Evolutionary conservation across 1,140 invertebrate species (phyloP), one percentile per base, ranked within the genome.

Genomic region (Drosophila tristis): DNA sequence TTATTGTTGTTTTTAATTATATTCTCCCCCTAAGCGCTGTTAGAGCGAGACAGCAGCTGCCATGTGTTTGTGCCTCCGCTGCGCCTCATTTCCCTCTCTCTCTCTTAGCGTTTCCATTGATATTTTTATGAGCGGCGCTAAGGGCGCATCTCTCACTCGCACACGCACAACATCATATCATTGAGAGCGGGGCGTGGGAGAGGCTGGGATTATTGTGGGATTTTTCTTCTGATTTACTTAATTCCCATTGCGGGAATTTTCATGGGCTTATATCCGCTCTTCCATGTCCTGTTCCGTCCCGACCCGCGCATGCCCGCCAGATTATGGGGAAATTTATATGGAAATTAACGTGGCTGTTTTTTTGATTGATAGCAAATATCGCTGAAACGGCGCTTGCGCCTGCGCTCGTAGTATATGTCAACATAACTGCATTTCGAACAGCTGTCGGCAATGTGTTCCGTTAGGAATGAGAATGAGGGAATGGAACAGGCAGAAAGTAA

Each of bases 51-150:
- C 20, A 62, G 35, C 42, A 29, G 31, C 39, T 29, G 74, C 65
- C 82, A 89, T 89, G 71, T 86, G 75, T 55, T 39, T 13, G 11
- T 11, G 11, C 9, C 35, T 39, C 35, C 11, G 35, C 11, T 39
- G 35, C 35, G 35, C 35, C 4, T 39, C 35, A 13, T 39, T 39
- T 9, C 11, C 8, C 35, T 39, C 35, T 13, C 11, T 13, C 9
- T 39, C 35, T 39, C 11, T 4, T 9, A 2, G 8, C 78, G 70
- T 62, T 87, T 60, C 56, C 75, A 87, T 82, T 86, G 82, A 89
- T 75, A 87, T 86, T 86, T 86, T 86, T 87, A 87, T 89, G 84
- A 89, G 74, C 74, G 82, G 82, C 82, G 82, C 82, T 86, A 86
- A 87, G 84, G 82, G 82, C 64, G 65, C 70, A 71, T 64, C 39